A percentile compares a stretch with the other conserved stretches of the same genome.
These are phyloP conservation scores for Nasua narica DNA, from an alignment of 2,797 vertebrate species.

Conservation along the genomic window DNA sequence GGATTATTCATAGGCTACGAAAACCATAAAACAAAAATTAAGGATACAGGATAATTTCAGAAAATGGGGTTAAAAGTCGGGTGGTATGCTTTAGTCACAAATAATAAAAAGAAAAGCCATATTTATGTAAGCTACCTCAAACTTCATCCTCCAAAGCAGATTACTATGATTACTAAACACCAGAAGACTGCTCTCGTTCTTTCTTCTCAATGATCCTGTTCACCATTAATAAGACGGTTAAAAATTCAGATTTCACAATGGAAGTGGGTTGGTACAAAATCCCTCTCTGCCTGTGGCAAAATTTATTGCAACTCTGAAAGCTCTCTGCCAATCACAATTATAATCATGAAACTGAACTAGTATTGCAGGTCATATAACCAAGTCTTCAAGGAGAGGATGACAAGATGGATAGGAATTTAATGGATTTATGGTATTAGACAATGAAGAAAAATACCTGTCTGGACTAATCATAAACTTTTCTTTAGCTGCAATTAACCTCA, in stretches of 20 bases:
- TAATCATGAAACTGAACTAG: slow-evolving; percentile 67
- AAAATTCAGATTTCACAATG: slow-evolving; percentile 60
- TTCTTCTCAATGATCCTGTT: slow-evolving; percentile 14
- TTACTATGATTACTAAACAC: not conserved
- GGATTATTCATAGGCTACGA: not conserved
- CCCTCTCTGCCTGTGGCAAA: slow-evolving; percentile 25
- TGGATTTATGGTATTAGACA: slow-evolving; percentile 79
- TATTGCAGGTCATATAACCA: slow-evolving; percentile 69
- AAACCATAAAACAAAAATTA: not conserved
- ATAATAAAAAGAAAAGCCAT: not conserved
- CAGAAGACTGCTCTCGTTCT: not conserved
- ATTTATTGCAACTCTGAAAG: slow-evolving; percentile 76
- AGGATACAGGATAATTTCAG: not conserved
- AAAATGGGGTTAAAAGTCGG: not conserved
- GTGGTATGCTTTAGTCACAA: not conserved
- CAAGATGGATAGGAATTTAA: slow-evolving; percentile 72
- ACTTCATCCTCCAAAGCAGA: not conserved
- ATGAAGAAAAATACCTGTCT: slow-evolving; percentile 71
- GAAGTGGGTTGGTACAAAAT: slow-evolving; percentile 58
- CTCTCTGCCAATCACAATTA: slow-evolving; percentile 75
- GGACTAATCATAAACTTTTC: slow-evolving; percentile 78
- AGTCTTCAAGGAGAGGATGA: slow-evolving; percentile 76
- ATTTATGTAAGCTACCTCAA: not conserved
- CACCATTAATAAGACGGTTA: slow-evolving; percentile 55
- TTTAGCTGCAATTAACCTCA: slow-evolving; percentile 64